Base-by-base conservation (phyloP, 30 jellyfish, hydroid and myxozoan species). In the Turritopsis rubra region DNA sequence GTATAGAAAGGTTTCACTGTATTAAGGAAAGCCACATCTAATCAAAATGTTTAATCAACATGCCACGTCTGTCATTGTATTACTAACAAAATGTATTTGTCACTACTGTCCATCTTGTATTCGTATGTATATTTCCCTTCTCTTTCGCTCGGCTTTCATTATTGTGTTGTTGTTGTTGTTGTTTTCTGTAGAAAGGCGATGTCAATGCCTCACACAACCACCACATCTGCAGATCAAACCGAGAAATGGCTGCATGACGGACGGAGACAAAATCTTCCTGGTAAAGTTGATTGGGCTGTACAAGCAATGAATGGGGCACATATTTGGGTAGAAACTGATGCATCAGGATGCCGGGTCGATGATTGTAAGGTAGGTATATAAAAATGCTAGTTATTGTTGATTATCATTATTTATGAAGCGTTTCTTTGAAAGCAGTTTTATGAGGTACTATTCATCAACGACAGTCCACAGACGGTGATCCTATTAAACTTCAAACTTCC, bases 241-340 rank as follows among this genome's bases (percentile, higher is more conserved):
- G 93, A 87, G 18, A 29, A 52, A 5, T 87, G 97, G 97, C 66
- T 83, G 17, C 88, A 73, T 8, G 85, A 86, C 20, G 89, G 89
- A 21, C 85, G 88, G 27, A 79, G 75, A 84, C 88, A 87, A 31
- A 75, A 70, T 27, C 68, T 81, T 65, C 94, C 96, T 7, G 84
- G 82, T 75, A 87, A 79, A 80, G 96, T 91, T 28, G 98, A 91
- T 81, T 91, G 98, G 98, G 83, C 92, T 41, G 98, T 91, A 65
- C 83, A 93, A 28, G 96, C 98, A 17, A 89, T 91, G 3, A 91
- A 91, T 83, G 96, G 98, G 8, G 83, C 90, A 9, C 98, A 91
- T 75, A 91, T 91, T 22, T 91, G 98, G 98, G 29, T 81, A 28
- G 98, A 91, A 68, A 74, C 94, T 9, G 96, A 87, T 7, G 78